phyloP scores from a whole-genome alignment of 2,113 vertebrate species.

The Falcunculus frontatus region DNA sequence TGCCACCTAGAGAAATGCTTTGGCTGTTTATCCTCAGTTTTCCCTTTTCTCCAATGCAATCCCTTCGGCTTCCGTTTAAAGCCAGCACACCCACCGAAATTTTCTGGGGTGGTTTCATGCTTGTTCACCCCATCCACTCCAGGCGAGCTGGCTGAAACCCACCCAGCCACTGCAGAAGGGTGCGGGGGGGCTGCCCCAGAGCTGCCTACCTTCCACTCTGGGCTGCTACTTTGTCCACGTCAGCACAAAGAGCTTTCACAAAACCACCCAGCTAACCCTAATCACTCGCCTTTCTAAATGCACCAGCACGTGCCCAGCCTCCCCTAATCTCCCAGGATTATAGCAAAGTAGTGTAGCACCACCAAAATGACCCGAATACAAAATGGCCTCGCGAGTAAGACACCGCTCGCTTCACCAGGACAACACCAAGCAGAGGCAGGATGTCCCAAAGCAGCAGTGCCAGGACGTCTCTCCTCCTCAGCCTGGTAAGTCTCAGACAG shows the following conservation, averaged over 20 bases:
- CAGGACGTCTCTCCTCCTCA: not conserved
- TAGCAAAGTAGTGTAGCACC: slow-evolving; percentile 17
- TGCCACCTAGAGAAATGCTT: slow-evolving; percentile 30
- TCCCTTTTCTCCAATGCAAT: not conserved
- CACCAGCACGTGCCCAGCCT: slow-evolving; percentile 47
- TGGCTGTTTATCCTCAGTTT: not conserved
- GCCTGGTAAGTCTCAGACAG: not conserved
- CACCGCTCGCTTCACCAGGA: accelerated
- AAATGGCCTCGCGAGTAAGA: not conserved
- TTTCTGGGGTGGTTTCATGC: not conserved
- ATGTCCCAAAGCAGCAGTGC: accelerated
- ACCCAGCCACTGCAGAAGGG: accelerated
- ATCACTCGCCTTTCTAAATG: slow-evolving; percentile 46
- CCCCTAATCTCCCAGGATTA: slow-evolving; percentile 54
- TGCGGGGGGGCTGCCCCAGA: not conserved
- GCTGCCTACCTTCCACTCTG: not conserved
- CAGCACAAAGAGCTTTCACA: slow-evolving; percentile 52
- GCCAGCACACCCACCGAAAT: accelerated
- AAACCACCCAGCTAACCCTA: slow-evolving; percentile 32
- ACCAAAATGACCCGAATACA: slow-evolving; percentile 45
- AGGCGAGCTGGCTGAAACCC: not conserved
- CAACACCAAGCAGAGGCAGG: not conserved
- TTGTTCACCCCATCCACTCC: not conserved
- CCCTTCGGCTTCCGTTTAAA: not conserved
- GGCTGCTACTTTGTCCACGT: not conserved